A percentile compares a stretch with the other conserved stretches of the same genome.
These are phyloP conservation scores for Eupithecia subumbrata DNA, from an alignment of 2,888 invertebrate genomes.

Conservation along the genomic window DNA sequence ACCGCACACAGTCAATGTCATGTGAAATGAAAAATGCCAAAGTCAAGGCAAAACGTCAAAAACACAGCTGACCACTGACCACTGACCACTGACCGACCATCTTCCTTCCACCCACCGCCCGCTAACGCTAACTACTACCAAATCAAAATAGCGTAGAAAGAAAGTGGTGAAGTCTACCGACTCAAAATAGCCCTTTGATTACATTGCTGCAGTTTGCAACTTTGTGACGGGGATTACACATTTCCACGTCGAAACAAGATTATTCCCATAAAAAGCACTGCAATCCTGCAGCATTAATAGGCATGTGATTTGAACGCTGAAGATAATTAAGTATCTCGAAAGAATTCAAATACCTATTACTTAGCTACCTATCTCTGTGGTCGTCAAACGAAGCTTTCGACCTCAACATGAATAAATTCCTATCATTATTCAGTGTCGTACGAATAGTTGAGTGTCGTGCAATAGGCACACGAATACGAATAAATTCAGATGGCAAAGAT, in stretches of 20 bases:
- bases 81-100: too few relatives aligned
- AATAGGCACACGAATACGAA: conserved; percentile 43
- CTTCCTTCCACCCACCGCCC: too few relatives aligned
- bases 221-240: too few relatives aligned
- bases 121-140: too few relatives aligned
- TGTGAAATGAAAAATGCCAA: background rate
- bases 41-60: background rate
- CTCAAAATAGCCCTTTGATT: too few relatives aligned
- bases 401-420: conserved; percentile 62
- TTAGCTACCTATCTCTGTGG: background rate
- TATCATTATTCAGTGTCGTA: conserved; percentile 52
- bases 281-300: background rate
- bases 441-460: conserved; percentile 59
- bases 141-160: too few relatives aligned
- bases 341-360: background rate
- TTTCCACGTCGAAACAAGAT: background rate
- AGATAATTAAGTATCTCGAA: background rate
- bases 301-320: background rate
- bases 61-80: background rate
- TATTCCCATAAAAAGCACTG: background rate
- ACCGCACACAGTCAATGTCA: background rate
- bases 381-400: background rate
- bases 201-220: too few relatives aligned
- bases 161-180: too few relatives aligned
- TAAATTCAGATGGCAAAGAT: conserved; percentile 73